These are phyloP conservation scores for Plebejus melissa DNA, from an alignment of 2,888 invertebrate genomes.

Conservation along the genomic window DNA sequence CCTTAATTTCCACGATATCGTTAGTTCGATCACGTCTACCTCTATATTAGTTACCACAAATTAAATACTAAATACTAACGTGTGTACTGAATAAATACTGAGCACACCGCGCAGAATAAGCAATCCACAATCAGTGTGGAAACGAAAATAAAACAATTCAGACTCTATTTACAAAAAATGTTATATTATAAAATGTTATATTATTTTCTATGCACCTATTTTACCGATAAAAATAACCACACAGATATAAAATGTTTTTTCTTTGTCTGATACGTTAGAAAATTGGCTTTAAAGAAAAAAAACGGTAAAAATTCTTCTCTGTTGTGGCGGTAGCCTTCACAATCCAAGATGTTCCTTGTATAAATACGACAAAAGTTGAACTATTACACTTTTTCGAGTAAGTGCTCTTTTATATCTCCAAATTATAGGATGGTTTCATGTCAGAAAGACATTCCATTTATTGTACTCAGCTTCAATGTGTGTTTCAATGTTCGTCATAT, in stretches of 20 bases:
- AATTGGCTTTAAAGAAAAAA: neutral
- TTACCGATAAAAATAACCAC: neutral
- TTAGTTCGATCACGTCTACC: constrained; percentile 56
- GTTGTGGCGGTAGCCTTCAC: neutral
- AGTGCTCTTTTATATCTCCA: neutral
- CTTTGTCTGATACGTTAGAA: neutral
- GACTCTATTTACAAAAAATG: neutral
- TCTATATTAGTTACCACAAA: constrained; percentile 31
- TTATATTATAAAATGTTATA: neutral
- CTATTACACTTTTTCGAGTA: neutral
- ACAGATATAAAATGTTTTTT: neutral
- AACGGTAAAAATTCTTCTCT: neutral
- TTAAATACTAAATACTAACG: constrained; percentile 31
- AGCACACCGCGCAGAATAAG: neutral
- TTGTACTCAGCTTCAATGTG: neutral
- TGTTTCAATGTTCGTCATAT: neutral
- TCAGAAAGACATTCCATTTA: constrained; percentile 9
- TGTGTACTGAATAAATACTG: constrained; percentile 28
- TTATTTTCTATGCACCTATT: neutral
- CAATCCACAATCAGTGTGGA: neutral
- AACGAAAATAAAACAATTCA: neutral
- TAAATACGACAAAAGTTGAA: neutral
- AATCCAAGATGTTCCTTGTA: neutral
- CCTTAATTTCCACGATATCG: too few relatives aligned
- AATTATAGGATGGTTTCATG: constrained; percentile 1